Evolutionary conservation across 1,140 invertebrate genomes (phyloP), one percentile per base, ranked within the genome.

Genomic region (Dryas iulia): DNA sequence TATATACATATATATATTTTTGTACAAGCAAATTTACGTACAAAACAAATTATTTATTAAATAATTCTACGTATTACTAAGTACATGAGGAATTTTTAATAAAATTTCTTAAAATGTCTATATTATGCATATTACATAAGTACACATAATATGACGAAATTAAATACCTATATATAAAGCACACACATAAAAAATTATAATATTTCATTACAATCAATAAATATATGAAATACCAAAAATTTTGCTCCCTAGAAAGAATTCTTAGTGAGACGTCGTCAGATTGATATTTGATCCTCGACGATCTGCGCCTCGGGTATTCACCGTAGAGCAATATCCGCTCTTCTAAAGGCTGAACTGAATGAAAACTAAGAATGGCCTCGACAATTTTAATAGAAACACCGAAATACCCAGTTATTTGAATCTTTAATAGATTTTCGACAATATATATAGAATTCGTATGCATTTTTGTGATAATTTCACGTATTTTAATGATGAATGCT

Each of bases 251-350:
- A 47, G 26, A 47, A 47, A 47, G 39, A 47, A 14, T 47, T 47
- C 39, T 47, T 47, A 47, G 39, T 47, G 39, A 47, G 39, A 10
- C 18, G 39, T 47, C 39, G 39, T 21, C 39, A 47, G 39, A 47
- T 47, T 47, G 39, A 47, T 47, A 47, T 47, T 47, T 47, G 39
- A 47, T 47, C 39, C 39, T 47, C 30, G 3, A 31, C 39, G 39
- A 47, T 47, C 39, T 21, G 39, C 39, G 39, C 39, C 39, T n/a
- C 39, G 18, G 39, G 39, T 47, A 47, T 47, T 47, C 39, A 47
- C 39, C 39, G 39, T 47, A 47, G 39, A 21, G 39, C 10, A 47
- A 47, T 47, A 47, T 47, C 39, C 39, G 39, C 39, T 18, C 14
- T 47, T 14, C 39, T 21, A 21, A 47, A 47, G 14, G 14, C 39